Conservation (phyloP, 1,140 invertebrate species). For the Aphis craccivora region DNA sequence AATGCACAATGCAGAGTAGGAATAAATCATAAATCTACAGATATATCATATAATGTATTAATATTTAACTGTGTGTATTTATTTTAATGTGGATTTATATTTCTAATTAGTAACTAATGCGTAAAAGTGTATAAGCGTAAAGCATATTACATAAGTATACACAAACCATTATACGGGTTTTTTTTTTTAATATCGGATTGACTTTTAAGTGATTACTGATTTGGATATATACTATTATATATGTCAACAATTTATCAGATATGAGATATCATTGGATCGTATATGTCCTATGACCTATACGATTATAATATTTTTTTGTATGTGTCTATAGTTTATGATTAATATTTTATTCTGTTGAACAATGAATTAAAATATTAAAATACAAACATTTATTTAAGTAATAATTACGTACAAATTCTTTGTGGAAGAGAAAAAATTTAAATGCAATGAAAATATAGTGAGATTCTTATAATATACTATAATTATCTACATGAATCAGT, state of each 20-base stretch:
- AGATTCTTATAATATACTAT: too few relatives aligned
- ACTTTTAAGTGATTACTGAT: not conserved
- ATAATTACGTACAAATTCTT: not conserved
- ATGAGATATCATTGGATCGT: not conserved
- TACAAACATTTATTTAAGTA: not conserved
- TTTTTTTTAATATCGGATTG: not conserved
- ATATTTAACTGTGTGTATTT: not conserved
- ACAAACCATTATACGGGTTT: not conserved
- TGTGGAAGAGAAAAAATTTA: not conserved
- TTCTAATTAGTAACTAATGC: not conserved
- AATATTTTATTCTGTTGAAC: not conserved
- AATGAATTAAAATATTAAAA: slow-evolving; percentile 10
- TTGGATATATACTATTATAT: not conserved
- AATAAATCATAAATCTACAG: not conserved
- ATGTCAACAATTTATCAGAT: slow-evolving; percentile 34
- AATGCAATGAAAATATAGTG: not conserved
- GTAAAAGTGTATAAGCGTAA: not conserved
- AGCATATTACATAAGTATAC: not conserved
- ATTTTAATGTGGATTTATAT: not conserved
- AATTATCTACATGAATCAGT: not conserved
- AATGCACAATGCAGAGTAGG: not conserved
- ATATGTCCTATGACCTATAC: not conserved
- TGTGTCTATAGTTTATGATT: not conserved
- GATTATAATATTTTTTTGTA: not conserved
- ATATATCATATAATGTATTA: not conserved